These are phyloP conservation scores for Cephalopterus ornatus DNA, from an alignment of 2,113 vertebrate species.

Conservation along the genomic window DNA sequence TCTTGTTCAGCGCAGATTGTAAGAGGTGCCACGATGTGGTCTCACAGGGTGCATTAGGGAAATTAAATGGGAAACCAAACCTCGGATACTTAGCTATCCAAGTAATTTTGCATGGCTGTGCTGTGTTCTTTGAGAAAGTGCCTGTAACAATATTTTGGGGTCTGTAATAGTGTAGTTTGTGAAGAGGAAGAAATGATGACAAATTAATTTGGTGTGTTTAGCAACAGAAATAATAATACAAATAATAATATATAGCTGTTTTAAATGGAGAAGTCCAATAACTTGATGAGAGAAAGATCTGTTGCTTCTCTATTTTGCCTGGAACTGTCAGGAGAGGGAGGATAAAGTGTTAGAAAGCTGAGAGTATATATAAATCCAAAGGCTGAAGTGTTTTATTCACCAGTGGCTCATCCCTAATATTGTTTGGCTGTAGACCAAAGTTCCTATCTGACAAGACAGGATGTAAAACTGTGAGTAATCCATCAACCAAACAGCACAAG, in stretches of 20 bases:
- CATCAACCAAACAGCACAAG: neutral
- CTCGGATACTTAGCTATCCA: neutral
- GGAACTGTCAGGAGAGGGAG: neutral
- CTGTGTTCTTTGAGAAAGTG: neutral
- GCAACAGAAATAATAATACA: neutral
- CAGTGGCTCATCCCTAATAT: slow-evolving; percentile 5
- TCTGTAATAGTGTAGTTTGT: neutral
- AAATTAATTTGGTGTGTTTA: neutral
- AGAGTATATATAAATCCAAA: neutral
- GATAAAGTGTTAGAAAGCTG: neutral
- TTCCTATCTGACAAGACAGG: slow-evolving; percentile 17
- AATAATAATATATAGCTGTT: neutral
- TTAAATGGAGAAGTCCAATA: neutral
- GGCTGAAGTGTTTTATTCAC: slow-evolving; percentile 3
- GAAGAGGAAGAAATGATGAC: neutral
- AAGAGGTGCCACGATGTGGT: neutral
- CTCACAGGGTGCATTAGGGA: neutral
- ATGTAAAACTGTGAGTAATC: slow-evolving; percentile 3
- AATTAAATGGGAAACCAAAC: neutral
- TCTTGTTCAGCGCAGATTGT: neutral
- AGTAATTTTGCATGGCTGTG: neutral
- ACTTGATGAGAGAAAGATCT: neutral
- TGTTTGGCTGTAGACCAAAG: slow-evolving; percentile 1
- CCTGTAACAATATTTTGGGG: neutral
- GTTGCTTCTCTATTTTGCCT: neutral